These are phyloP conservation scores for Montipora efflorescens DNA, from an alignment of 64 coral and sea anemone genomes.

Conservation along the genomic window DNA sequence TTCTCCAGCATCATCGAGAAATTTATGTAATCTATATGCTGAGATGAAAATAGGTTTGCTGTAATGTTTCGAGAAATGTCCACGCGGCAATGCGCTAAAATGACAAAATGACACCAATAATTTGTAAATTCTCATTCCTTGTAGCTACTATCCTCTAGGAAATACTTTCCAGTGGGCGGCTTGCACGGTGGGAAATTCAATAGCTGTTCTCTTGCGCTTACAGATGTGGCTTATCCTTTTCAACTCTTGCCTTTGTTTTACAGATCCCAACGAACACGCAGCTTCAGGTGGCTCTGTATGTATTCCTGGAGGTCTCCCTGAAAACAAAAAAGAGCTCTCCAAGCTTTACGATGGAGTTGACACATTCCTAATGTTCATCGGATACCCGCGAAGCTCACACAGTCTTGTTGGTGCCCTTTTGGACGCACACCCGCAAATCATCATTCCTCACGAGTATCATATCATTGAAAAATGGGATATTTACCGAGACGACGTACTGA, in stretches of 20 bases:
- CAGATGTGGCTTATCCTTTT: too few relatives aligned
- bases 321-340: not conserved
- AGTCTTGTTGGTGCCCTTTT: slow-evolving; percentile 86
- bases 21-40: too few relatives aligned
- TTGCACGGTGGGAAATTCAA: too few relatives aligned
- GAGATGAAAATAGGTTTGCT: too few relatives aligned
- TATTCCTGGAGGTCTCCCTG: slow-evolving; percentile 23
- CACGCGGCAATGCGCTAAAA: too few relatives aligned
- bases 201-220: too few relatives aligned
- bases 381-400: slow-evolving; percentile 89
- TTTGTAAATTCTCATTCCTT: too few relatives aligned
- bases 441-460: slow-evolving; percentile 94
- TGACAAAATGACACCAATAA: too few relatives aligned
- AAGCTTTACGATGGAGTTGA: slow-evolving; percentile 75
- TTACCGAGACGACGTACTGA: slow-evolving; percentile 1
- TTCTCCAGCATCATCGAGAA: too few relatives aligned
- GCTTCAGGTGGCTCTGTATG: not conserved
- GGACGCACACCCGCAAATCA: slow-evolving; percentile 87
- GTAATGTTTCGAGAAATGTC: too few relatives aligned
- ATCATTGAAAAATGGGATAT: slow-evolving; percentile 31
- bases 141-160: too few relatives aligned
- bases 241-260: not conserved
- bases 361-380: slow-evolving; percentile 89
- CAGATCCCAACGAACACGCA: not conserved
- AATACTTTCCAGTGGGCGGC: too few relatives aligned